Conservation (phyloP, 2,797 vertebrate genomes). For the Syngnathus rostellatus region DNA sequence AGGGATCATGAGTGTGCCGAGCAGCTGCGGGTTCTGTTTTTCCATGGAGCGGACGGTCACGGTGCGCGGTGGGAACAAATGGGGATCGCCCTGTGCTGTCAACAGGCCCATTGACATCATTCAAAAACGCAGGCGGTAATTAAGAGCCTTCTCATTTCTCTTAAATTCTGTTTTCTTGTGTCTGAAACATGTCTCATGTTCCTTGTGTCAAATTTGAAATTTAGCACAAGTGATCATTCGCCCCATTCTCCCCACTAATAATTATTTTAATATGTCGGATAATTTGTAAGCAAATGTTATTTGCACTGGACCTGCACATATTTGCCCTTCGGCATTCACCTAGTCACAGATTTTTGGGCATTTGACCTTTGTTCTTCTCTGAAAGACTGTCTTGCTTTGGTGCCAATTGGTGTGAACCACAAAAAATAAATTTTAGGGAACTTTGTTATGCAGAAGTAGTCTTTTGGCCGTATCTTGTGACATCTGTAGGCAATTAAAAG, state of each 20-base stretch:
- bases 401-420: too few relatives aligned
- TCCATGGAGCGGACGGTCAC: slow-evolving; percentile 56
- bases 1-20: slow-evolving; percentile 70
- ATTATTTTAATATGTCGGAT: too few relatives aligned
- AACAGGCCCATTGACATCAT: slow-evolving; percentile 76
- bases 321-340: too few relatives aligned
- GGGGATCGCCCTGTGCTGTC: slow-evolving; percentile 70
- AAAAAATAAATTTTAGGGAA: neutral
- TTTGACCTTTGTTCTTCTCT: too few relatives aligned
- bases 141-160: slow-evolving; percentile 36
- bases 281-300: too few relatives aligned
- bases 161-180: slow-evolving; percentile 14
- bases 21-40: slow-evolving; percentile 61
- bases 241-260: neutral
- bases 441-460: neutral
- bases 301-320: too few relatives aligned
- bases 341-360: too few relatives aligned
- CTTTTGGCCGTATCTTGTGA: neutral
- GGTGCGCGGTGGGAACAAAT: slow-evolving; percentile 59
- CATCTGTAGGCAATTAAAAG: neutral
- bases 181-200: slow-evolving; percentile 1
- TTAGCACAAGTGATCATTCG: too few relatives aligned
- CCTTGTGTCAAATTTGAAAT: too few relatives aligned
- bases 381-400: too few relatives aligned
- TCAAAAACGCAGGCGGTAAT: slow-evolving; percentile 75